Percentiles rank a stretch among this genome's conserved stretches.
phyloP scores from a whole-genome alignment of 2,797 vertebrate species.

The Esox masquinongy region DNA sequence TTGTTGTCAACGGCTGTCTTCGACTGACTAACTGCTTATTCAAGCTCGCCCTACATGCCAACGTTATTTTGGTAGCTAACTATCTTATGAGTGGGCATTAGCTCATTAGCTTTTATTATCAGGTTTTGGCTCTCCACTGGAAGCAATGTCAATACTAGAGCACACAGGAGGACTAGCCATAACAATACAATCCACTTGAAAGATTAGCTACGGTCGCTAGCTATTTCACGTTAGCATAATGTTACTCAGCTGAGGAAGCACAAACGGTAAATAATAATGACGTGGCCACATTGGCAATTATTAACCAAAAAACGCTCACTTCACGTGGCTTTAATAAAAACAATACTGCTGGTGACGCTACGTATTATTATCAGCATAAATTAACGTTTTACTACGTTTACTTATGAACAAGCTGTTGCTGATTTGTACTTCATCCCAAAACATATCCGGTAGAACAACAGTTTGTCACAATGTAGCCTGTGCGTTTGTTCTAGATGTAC shows the following conservation, averaged over 20 bases:
- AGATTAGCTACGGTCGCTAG: background rate
- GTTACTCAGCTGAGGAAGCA: background rate
- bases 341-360: background rate
- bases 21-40: background rate
- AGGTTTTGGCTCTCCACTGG: background rate
- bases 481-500: conserved; percentile 8
- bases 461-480: background rate
- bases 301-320: background rate
- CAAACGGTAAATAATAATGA: background rate
- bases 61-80: no score
- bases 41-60: background rate
- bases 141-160: background rate
- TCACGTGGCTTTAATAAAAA: background rate
- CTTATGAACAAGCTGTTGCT: background rate
- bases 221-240: background rate
- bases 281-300: background rate
- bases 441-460: background rate
- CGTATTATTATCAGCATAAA: background rate
- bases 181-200: background rate
- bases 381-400: background rate
- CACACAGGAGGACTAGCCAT: background rate
- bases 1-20: background rate
- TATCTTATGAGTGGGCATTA: background rate
- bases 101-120: background rate
- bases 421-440: background rate